These are phyloP conservation scores for Pseudococcus longispinus DNA, from an alignment of 2,888 invertebrate genomes.

Conservation along the genomic window DNA sequence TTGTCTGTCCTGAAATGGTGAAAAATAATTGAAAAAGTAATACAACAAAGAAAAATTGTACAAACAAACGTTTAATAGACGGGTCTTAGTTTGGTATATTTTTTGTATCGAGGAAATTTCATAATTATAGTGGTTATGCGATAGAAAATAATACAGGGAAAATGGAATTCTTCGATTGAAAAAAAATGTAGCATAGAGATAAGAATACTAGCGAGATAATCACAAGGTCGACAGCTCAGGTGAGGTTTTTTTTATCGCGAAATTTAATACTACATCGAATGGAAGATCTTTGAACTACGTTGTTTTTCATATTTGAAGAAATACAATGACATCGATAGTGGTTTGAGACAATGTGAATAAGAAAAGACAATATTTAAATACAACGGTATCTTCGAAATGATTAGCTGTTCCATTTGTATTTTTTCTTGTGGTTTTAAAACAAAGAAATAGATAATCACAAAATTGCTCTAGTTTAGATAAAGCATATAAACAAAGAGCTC, in stretches of 20 bases:
- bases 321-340: background rate
- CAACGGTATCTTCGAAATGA: background rate
- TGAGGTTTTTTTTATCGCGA: slow-evolving; percentile 6
- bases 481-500: background rate
- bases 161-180: background rate
- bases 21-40: background rate
- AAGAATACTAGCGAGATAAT: background rate
- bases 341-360: background rate
- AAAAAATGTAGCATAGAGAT: background rate
- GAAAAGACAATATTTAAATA: background rate
- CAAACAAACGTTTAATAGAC: background rate
- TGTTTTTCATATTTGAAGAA: background rate
- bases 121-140: background rate
- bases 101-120: background rate
- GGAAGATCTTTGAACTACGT: background rate
- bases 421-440: background rate
- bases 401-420: background rate
- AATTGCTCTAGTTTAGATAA: background rate
- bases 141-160: background rate
- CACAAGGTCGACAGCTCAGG: background rate
- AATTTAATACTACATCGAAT: background rate
- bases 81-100: background rate
- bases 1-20: background rate
- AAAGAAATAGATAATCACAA: background rate
- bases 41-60: background rate